Conservation (phyloP, 2,888 invertebrate species). For the Drosophila parthenogenetica region DNA sequence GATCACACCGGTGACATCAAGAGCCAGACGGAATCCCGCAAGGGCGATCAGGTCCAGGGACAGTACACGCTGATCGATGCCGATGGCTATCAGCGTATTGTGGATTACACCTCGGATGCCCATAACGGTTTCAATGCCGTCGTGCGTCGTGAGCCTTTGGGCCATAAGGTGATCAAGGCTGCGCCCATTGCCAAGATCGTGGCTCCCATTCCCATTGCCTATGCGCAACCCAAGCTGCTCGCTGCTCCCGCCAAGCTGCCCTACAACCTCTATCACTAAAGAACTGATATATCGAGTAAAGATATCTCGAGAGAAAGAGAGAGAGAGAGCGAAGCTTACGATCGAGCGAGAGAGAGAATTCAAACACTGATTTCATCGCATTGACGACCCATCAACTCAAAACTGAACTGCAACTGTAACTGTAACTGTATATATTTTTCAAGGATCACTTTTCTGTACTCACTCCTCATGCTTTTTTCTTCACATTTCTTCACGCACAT, state of each 20-base stretch:
- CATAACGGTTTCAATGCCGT: slow-evolving; percentile 87
- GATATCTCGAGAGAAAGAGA: neutral
- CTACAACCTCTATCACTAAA: slow-evolving; percentile 60
- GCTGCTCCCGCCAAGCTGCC: slow-evolving; percentile 64
- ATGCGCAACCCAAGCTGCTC: slow-evolving; percentile 72
- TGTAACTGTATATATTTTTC: slow-evolving; percentile 29
- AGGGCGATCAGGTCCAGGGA: slow-evolving; percentile 86
- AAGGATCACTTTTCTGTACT: slow-evolving; percentile 30
- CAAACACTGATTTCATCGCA: slow-evolving; percentile 73
- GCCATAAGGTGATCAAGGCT: slow-evolving; percentile 83
- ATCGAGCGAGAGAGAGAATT: slow-evolving; percentile 56
- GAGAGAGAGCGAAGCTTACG: slow-evolving; percentile 11
- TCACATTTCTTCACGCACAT: slow-evolving; percentile 30
- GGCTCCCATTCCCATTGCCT: slow-evolving; percentile 74
- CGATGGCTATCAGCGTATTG: slow-evolving; percentile 86
- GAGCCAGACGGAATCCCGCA: slow-evolving; percentile 86
- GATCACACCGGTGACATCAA: slow-evolving; percentile 86
- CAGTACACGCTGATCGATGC: slow-evolving; percentile 86
- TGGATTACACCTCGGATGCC: slow-evolving; percentile 86
- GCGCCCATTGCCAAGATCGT: slow-evolving; percentile 83
- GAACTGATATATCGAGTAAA: neutral
- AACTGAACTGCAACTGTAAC: slow-evolving; percentile 34
- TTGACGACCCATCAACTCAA: slow-evolving; percentile 59
- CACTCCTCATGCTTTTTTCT: slow-evolving; percentile 24
- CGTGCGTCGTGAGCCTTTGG: slow-evolving; percentile 86